These are phyloP conservation scores for Drosophila nigritarsus DNA, from an alignment of 2,888 invertebrate genomes.

Conservation along the genomic window DNA sequence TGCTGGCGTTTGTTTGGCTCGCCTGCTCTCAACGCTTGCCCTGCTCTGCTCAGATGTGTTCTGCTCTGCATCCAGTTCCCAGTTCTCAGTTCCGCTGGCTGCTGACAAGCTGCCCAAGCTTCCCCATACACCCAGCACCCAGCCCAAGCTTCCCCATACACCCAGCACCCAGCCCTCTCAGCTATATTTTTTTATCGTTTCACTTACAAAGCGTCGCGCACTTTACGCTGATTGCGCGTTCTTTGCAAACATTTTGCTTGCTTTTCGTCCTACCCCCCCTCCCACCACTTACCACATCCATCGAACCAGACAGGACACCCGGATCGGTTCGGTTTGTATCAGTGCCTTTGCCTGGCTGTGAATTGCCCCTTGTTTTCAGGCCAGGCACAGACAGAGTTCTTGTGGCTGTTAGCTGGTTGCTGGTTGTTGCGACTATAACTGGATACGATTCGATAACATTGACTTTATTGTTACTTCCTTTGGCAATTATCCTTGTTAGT, in stretches of 20 bases:
- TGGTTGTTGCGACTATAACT: conserved; percentile 32
- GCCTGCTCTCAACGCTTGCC: conserved; percentile 6
- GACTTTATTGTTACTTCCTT: conserved; percentile 78
- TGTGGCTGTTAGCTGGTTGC: conserved; percentile 26
- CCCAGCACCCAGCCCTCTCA: background rate
- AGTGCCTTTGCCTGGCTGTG: conserved; percentile 15
- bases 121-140: background rate
- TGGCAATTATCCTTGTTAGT: conserved; percentile 78
- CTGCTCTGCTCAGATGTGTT: background rate
- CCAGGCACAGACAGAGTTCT: conserved; percentile 14
- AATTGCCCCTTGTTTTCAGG: conserved; percentile 30
- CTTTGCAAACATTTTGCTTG: conserved; percentile 70
- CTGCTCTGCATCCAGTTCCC: conserved; percentile 10
- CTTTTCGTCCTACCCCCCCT: conserved; percentile 19
- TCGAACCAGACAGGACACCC: conserved; percentile 28
- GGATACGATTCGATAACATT: conserved; percentile 70
- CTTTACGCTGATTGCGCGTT: conserved; percentile 79
- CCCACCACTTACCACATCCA: background rate
- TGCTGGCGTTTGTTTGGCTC: conserved; percentile 32
- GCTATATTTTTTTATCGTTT: conserved; percentile 66
- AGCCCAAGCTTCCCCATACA: conserved; percentile 1
- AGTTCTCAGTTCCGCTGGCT: conserved; percentile 16
- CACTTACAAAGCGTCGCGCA: conserved; percentile 78
- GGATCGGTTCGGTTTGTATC: conserved; percentile 18
- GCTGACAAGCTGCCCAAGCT: conserved; percentile 5